A percentile compares a stretch with the other conserved stretches of the same genome.
These are phyloP conservation scores for Alexandromys oeconomus DNA, from an alignment of 2,797 vertebrate genomes.

Conservation along the genomic window DNA sequence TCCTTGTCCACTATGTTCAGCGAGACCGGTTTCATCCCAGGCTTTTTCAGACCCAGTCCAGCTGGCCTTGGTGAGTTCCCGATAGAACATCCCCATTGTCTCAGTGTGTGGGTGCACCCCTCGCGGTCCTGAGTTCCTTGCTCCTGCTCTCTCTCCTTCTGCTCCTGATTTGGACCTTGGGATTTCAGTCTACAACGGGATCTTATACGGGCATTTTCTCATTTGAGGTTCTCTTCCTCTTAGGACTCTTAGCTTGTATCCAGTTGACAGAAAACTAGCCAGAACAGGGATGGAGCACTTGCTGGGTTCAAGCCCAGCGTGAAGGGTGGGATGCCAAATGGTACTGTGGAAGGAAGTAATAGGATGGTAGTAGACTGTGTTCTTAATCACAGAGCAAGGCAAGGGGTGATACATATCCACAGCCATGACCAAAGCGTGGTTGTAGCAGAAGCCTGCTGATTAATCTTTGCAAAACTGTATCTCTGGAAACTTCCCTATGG, in stretches of 20 bases:
- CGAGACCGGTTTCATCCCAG: too few relatives aligned
- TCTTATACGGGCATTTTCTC: not conserved
- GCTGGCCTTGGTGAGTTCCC: too few relatives aligned
- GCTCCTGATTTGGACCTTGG: too few relatives aligned
- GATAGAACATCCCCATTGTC: too few relatives aligned
- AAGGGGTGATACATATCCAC: not conserved
- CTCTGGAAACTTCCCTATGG: not conserved
- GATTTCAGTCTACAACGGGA: not conserved
- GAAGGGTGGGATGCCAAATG: not conserved
- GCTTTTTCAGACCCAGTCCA: too few relatives aligned
- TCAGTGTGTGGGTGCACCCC: too few relatives aligned
- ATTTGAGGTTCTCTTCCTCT: not conserved
- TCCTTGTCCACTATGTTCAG: too few relatives aligned
- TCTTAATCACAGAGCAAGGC: not conserved
- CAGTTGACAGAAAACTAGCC: not conserved
- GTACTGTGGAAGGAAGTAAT: not conserved
- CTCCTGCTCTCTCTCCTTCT: too few relatives aligned
- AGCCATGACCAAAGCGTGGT: not conserved
- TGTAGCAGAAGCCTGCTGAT: not conserved
- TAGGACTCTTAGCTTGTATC: not conserved
- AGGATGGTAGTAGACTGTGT: not conserved
- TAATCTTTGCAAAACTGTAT: not conserved
- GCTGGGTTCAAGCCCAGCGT: not conserved
- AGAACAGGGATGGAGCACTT: not conserved
- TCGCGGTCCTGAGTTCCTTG: too few relatives aligned